Evolutionary conservation across 30 jellyfish, hydroid and myxozoan genomes (phyloP).

Genomic region (Hydractinia symbiolongicarpus): DNA sequence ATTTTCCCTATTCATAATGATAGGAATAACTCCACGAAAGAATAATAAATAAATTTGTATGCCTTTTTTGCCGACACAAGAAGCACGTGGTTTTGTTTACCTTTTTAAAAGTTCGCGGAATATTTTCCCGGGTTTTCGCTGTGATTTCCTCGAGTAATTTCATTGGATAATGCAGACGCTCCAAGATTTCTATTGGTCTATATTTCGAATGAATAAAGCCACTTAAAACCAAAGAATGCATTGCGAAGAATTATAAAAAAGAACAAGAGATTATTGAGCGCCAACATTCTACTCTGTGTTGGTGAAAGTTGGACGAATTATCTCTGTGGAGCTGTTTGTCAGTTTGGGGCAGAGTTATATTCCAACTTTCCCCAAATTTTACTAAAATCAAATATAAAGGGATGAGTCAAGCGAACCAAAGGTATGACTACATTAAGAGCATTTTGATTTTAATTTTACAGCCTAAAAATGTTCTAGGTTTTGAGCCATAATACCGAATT

Average conservation of each 20-base stretch:
- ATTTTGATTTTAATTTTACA: not conserved
- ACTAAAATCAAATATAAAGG: slow-evolving; percentile 4
- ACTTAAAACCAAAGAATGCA: not conserved
- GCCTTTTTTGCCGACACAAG: not conserved
- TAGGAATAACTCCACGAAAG: too few species aligned
- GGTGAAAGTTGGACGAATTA: slow-evolving; percentile 25
- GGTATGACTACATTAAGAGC: not conserved
- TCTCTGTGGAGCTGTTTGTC: not conserved
- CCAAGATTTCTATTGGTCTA: not conserved
- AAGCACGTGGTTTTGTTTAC: slow-evolving; percentile 30
- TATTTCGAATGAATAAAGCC: not conserved
- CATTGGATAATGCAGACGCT: slow-evolving; percentile 6
- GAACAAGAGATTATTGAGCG: slow-evolving; percentile 21
- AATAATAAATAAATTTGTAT: too few species aligned
- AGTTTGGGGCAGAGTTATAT: not conserved
- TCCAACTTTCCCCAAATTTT: not conserved
- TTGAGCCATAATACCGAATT: not conserved
- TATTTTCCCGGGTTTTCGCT: slow-evolving; percentile 29
- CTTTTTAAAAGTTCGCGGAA: slow-evolving; percentile 19
- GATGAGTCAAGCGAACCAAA: slow-evolving; percentile 16
- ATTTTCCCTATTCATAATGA: too few species aligned
- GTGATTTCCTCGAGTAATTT: slow-evolving; percentile 11
- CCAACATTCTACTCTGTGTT: slow-evolving; percentile 16
- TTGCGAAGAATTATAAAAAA: not conserved
- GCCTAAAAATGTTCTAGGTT: not conserved